A percentile compares a stretch with the other conserved stretches of the same genome.
phyloP scores from a whole-genome alignment of 1,140 invertebrate species.

The Drosophila tropicalis region DNA sequence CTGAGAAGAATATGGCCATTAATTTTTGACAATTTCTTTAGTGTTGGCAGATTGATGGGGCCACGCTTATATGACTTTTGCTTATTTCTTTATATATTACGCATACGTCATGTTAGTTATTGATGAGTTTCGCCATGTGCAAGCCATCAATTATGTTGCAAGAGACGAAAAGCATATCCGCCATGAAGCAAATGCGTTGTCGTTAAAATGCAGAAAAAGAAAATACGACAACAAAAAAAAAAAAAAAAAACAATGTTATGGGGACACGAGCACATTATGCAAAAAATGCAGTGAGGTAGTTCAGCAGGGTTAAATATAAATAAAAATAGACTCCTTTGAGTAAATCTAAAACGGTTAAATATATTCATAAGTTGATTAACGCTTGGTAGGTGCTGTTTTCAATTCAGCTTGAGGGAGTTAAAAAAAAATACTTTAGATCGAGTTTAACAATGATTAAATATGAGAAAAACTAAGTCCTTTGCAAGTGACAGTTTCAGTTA shows the following conservation, averaged over 20 bases:
- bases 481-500: too few relatives aligned
- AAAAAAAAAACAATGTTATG: slow-evolving; percentile 2
- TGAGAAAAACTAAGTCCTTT: too few relatives aligned
- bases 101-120: slow-evolving; percentile 69
- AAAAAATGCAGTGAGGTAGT: slow-evolving; percentile 43
- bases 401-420: too few relatives aligned
- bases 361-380: too few relatives aligned
- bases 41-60: slow-evolving; percentile 69
- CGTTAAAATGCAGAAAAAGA: slow-evolving; percentile 62
- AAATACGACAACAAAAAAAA: slow-evolving; percentile 31
- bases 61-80: slow-evolving; percentile 60
- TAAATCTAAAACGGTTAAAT: too few relatives aligned
- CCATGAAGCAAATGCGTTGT: slow-evolving; percentile 27
- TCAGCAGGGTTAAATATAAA: background rate
- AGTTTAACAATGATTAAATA: too few relatives aligned
- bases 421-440: too few relatives aligned
- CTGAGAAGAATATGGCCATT: slow-evolving; percentile 50
- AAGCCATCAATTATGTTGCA: slow-evolving; percentile 62
- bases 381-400: too few relatives aligned
- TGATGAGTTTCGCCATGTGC: slow-evolving; percentile 68
- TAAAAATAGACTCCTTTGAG: too few relatives aligned
- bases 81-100: slow-evolving; percentile 69
- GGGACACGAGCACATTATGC: slow-evolving; percentile 50
- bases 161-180: background rate
- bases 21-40: slow-evolving; percentile 76